Conservation (phyloP, 2,888 invertebrate genomes). For the Noctua janthe region DNA sequence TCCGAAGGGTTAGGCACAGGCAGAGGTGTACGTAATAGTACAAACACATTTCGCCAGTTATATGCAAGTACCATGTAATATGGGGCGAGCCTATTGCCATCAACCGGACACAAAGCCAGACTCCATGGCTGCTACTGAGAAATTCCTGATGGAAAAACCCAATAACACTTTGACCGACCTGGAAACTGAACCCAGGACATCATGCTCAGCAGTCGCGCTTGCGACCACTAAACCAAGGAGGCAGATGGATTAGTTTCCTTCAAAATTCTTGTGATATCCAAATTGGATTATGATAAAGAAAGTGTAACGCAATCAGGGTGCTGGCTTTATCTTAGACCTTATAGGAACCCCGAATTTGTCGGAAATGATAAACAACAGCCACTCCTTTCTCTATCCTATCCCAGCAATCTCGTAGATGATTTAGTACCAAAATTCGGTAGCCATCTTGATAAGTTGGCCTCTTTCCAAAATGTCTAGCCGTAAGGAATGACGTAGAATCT, state of each 20-base stretch:
- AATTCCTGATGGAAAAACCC: neutral
- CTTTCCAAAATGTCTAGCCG: constrained; percentile 58
- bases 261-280: neutral
- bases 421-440: constrained; percentile 57
- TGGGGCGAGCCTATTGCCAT: too few relatives aligned
- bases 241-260: neutral
- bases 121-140: neutral
- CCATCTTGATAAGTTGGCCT: constrained; percentile 61
- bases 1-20: too few relatives aligned
- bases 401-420: constrained; percentile 27
- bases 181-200: neutral
- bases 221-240: neutral
- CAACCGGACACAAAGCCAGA: neutral
- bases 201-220: neutral
- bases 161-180: neutral
- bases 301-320: neutral
- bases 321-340: too few relatives aligned
- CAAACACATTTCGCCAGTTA: too few relatives aligned
- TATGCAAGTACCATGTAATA: too few relatives aligned
- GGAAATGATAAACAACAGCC: neutral
- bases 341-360: neutral
- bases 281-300: neutral
- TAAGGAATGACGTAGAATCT: constrained; percentile 57
- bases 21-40: too few relatives aligned
- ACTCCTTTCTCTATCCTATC: neutral